Conservation (phyloP, 2,113 vertebrate genomes). For the Phocoena phocoena region DNA sequence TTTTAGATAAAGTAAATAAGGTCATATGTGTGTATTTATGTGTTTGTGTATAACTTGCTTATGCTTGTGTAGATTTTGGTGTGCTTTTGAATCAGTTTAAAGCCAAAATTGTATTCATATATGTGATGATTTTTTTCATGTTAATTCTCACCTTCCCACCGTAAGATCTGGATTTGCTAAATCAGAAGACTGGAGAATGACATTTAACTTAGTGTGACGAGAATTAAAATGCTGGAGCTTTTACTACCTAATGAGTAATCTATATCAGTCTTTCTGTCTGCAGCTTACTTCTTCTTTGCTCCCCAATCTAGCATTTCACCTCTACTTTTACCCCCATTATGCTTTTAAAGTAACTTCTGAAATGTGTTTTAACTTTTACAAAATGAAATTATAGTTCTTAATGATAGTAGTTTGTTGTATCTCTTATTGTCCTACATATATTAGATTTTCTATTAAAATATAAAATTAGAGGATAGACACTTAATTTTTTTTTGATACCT, state of each 20-base stretch:
- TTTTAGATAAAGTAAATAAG: not conserved
- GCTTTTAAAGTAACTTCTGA: conserved; percentile 25
- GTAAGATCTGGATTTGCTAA: not conserved
- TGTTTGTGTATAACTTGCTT: not conserved
- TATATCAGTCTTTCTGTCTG: not conserved
- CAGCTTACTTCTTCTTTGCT: not conserved
- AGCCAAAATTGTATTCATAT: conserved; percentile 23
- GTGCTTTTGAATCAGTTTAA: conserved; percentile 7
- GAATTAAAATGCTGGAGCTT: not conserved
- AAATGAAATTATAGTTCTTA: conserved; percentile 3
- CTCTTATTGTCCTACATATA: not conserved
- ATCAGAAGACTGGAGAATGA: not conserved
- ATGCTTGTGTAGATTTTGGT: not conserved
- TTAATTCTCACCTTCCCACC: not conserved
- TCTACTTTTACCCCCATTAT: not conserved
- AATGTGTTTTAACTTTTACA: not conserved
- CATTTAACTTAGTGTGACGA: not conserved
- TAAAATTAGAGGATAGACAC: not conserved
- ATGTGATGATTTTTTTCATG: not conserved
- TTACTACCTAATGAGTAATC: not conserved
- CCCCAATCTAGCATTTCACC: not conserved
- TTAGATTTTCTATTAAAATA: not conserved
- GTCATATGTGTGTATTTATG: not conserved
- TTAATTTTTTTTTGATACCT: not conserved
- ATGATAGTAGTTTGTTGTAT: not conserved